These are phyloP conservation scores for Pseudomyrmex cubaensis DNA, from an alignment of 1,140 invertebrate species.

Conservation along the genomic window DNA sequence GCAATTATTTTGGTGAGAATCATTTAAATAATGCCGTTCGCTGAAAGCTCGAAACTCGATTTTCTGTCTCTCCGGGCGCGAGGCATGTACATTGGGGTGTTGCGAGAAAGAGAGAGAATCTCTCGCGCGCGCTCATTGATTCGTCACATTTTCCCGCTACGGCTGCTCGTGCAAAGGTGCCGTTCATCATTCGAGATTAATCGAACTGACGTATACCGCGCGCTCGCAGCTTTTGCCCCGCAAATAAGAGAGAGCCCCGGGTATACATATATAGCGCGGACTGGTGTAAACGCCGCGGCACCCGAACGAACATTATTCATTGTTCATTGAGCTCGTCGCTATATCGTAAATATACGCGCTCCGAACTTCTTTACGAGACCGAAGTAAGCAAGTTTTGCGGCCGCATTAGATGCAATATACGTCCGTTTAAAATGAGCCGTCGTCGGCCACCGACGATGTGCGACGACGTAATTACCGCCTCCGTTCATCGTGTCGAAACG, in stretches of 20 bases:
- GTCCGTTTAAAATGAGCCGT: constrained; percentile 22
- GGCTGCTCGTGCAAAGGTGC: constrained; percentile 51
- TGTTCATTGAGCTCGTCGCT: constrained; percentile 55
- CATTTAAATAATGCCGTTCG: constrained; percentile 16
- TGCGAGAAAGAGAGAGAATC: constrained; percentile 14
- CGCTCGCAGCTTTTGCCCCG: constrained; percentile 57
- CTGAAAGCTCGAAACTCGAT: not conserved
- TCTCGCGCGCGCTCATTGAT: constrained; percentile 26
- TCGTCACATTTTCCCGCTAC: constrained; percentile 49
- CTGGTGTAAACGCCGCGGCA: constrained; percentile 36
- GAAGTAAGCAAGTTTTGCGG: constrained; percentile 17
- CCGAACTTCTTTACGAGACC: constrained; percentile 34
- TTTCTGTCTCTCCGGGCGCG: not conserved
- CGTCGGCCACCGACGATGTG: constrained; percentile 18
- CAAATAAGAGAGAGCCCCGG: constrained; percentile 48
- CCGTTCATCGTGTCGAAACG: not conserved
- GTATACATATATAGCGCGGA: constrained; percentile 4
- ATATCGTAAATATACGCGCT: constrained; percentile 40
- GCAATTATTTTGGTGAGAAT: constrained; percentile 52
- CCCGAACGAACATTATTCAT: constrained; percentile 61
- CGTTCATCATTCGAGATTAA: constrained; percentile 67
- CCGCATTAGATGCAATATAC: constrained; percentile 23
- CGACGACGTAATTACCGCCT: not conserved
- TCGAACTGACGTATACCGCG: constrained; percentile 47
- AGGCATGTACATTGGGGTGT: constrained; percentile 3